phyloP scores from a whole-genome alignment of 2,797 vertebrate genomes.

The Microcaecilia unicolor region DNA sequence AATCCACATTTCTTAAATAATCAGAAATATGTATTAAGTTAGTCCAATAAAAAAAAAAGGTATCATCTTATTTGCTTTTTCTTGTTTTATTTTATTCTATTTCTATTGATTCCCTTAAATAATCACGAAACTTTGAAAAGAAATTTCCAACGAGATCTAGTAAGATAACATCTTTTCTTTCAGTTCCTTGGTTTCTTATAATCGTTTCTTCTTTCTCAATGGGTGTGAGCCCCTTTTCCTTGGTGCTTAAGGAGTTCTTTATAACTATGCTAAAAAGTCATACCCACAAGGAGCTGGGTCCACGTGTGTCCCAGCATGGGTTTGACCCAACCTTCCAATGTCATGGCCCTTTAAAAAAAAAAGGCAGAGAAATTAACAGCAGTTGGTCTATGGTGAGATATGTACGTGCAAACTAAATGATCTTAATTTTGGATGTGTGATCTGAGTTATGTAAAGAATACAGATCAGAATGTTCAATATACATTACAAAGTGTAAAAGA shows the following conservation, averaged over 20 bases:
- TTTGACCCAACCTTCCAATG: slow-evolving; percentile 52
- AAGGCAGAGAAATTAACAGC: slow-evolving; percentile 36
- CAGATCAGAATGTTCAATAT: too few species aligned
- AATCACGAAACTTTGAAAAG: slow-evolving; percentile 44
- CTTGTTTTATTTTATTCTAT: too few species aligned
- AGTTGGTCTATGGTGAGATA: slow-evolving; percentile 33
- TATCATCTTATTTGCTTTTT: too few species aligned
- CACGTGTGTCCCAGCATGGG: slow-evolving; percentile 59
- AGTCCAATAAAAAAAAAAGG: too few species aligned
- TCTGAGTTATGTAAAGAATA: too few species aligned
- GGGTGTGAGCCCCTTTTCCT: slow-evolving; percentile 30
- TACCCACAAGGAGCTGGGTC: slow-evolving; percentile 35
- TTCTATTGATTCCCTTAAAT: too few species aligned
- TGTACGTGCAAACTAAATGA: too few species aligned
- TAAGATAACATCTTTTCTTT: slow-evolving; percentile 55
- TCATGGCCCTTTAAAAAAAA: slow-evolving; percentile 30
- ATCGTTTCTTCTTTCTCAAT: slow-evolving; percentile 46
- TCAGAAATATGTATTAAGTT: too few species aligned
- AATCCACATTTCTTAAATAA: slow-evolving; percentile 29
- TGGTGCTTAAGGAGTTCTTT: slow-evolving; percentile 39
- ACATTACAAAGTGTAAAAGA: too few species aligned
- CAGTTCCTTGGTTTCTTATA: slow-evolving; percentile 45
- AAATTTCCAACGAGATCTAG: slow-evolving; percentile 46
- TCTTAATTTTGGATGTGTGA: too few species aligned
- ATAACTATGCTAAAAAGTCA: slow-evolving; percentile 22